Base-by-base conservation (phyloP, 2,113 vertebrate species). In the Tragelaphus buxtoni region DNA sequence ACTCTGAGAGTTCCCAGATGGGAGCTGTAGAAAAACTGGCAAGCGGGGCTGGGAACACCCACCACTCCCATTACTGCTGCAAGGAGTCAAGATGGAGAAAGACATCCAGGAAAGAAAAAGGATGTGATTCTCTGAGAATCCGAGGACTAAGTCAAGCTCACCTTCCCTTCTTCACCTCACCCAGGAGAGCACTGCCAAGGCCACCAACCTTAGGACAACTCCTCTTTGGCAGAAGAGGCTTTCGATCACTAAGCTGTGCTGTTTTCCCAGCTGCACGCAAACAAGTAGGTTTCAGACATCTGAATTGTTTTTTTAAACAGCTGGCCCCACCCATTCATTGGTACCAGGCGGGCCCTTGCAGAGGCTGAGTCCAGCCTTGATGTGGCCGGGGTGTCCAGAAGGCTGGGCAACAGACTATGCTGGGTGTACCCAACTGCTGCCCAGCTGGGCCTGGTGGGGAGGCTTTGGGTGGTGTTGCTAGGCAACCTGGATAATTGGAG, bases 401-500 rank as follows among this genome's bases (percentile, higher is more conserved):
- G 63, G 35, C 88, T 56, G 32, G 91, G 92, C 58, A 18, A 80
- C 91, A 30, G 91, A 55, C 94, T 92, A 13, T 14, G 77, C 82
- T 69, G 93, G 74, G 55, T 20, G 39, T 17, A 49, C 61, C 77
- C 60, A 60, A 42, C 7, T 49, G 82, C 79, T 53, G 88, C 82
- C 95, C 88, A 90, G 95, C 56, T 47, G 26, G 76, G 88, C 80
- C 69, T 91, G 18, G 91, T 56, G 32, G 88, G 84, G 82, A 95
- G 87, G 58, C 76, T 88, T 90, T 96, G 47, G 88, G 96, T 94
- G 82, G 90, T 39, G 79, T 98, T 98, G 95, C 97, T 88, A 96
- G 81, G 97, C 96, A 97, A 95, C 92, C 24, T 61, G 81, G 86
- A 86, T 94, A 96, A 95, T 49, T 85, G 83, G 51, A 91, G 63